Evolutionary conservation across 2,797 vertebrate species (phyloP), one percentile per base, ranked within the genome.

Genomic region (Xenopus petersii): DNA sequence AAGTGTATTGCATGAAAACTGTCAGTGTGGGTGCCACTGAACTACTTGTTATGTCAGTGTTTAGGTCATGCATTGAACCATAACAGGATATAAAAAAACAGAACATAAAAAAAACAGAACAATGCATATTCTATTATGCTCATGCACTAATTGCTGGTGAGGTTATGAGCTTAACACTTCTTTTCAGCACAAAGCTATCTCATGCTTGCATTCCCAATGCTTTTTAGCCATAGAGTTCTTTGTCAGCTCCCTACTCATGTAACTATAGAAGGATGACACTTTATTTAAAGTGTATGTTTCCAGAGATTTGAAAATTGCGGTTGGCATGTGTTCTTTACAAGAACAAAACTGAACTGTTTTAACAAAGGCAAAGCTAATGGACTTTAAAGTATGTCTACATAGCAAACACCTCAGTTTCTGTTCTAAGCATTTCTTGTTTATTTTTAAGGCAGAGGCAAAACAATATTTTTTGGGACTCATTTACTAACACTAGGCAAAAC

Each of bases 251-350:
- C 49, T 51, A 51, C 15, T 58, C 55, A 56, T 30, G 24, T 10
- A 4, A 24, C 68, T 26, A 10, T 42, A 51, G 55, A 16, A 13
- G 26, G 16, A 9, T 62, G 16, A 46, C 12, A 12, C 5, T 47
- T 66, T 46, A 15, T 51, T 33, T 73, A 49, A 58, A 66, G 54
- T 66, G 71, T 51, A 59, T 73, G 15, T 55, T 64, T 63, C 17
- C 54, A 12, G 16, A 55, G 6, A 66, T 13, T 21, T 36, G n/a
- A 63, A 42, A 42, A 30, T 17, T 33, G 16, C 6, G 30, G 48
- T 33, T 21, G 17, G 55, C 8, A 16, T 21, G 4, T 58, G 15
- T 58, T 12, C 49, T 54, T 54, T 54, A 54, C 49, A 16, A n/a
- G 55, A 47, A 64, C 62, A 42, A 15, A 36, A 67, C 10, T 67